Percentiles rank a stretch among this genome's conserved stretches.
Conservation (phyloP, 2,113 vertebrate genomes). For the Peromyscus californicus region DNA sequence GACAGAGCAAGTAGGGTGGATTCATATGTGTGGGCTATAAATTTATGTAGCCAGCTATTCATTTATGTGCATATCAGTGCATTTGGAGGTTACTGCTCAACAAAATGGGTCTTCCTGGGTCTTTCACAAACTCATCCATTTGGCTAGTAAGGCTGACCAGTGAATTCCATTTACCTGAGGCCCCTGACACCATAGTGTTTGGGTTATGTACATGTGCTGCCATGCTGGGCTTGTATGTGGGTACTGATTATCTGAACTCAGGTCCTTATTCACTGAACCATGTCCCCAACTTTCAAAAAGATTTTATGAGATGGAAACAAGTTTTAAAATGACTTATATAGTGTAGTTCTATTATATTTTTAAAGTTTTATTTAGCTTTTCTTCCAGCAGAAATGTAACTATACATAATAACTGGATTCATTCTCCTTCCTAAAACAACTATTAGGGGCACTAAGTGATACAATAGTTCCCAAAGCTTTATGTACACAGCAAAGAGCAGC, state of each 20-base stretch:
- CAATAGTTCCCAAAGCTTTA: not conserved
- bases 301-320: not conserved
- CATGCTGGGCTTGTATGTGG: not conserved
- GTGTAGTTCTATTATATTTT: not conserved
- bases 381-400: not conserved
- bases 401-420: not conserved
- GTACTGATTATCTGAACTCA: not conserved
- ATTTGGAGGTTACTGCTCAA: not conserved
- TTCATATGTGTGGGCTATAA: not conserved
- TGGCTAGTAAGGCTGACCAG: not conserved
- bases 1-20: not conserved
- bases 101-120: not conserved
- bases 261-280: no score
- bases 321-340: not conserved
- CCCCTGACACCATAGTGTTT: not conserved
- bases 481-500: not conserved
- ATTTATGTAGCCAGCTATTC: not conserved
- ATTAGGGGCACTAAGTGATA: not conserved
- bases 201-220: not conserved
- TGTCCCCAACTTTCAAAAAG: not conserved
- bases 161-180: not conserved
- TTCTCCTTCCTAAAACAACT: not conserved
- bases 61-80: not conserved
- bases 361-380: not conserved
- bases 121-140: no score